phyloP scores from a whole-genome alignment of 2,888 invertebrate species.

The Nysson spinosus region DNA sequence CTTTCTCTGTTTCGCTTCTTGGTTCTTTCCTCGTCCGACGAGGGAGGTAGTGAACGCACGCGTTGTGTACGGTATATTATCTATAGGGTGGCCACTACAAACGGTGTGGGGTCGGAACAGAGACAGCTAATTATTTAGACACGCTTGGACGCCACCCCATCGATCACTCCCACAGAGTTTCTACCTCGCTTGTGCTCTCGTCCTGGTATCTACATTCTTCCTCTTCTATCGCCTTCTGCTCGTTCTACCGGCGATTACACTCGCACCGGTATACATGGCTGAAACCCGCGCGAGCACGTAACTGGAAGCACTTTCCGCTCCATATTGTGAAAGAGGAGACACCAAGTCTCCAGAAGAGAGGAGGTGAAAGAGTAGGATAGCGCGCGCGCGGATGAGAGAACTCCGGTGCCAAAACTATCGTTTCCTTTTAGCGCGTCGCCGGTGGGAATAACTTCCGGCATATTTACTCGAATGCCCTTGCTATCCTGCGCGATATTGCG shows the following conservation, averaged over 20 bases:
- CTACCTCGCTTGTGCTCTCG: constrained; percentile 38
- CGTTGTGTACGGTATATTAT: constrained; percentile 61
- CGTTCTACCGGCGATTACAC: constrained; percentile 37
- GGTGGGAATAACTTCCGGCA: constrained; percentile 49
- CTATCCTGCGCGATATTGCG: constrained; percentile 40
- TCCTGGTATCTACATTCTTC: constrained; percentile 12
- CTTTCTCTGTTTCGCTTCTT: constrained; percentile 3
- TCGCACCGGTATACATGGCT: constrained; percentile 8
- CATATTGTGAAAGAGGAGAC: not conserved
- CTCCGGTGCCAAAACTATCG: constrained; percentile 38
- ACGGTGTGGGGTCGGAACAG: constrained; percentile 73
- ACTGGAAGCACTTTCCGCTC: constrained; percentile 35
- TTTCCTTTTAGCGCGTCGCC: constrained; percentile 43
- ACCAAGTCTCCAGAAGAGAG: not conserved
- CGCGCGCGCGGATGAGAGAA: not conserved
- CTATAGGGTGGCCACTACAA: constrained; percentile 72
- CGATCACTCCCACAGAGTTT: constrained; percentile 70
- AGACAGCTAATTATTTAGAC: constrained; percentile 78
- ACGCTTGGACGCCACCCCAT: constrained; percentile 76
- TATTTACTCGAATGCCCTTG: constrained; percentile 46
- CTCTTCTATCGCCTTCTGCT: constrained; percentile 28
- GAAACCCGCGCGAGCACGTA: constrained; percentile 28
- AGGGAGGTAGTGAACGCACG: constrained; percentile 66
- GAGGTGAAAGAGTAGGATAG: constrained; percentile 1
- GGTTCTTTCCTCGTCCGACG: constrained; percentile 18